phyloP scores from a whole-genome alignment of 1,140 invertebrate species.

The Zaprionus vittiger region DNA sequence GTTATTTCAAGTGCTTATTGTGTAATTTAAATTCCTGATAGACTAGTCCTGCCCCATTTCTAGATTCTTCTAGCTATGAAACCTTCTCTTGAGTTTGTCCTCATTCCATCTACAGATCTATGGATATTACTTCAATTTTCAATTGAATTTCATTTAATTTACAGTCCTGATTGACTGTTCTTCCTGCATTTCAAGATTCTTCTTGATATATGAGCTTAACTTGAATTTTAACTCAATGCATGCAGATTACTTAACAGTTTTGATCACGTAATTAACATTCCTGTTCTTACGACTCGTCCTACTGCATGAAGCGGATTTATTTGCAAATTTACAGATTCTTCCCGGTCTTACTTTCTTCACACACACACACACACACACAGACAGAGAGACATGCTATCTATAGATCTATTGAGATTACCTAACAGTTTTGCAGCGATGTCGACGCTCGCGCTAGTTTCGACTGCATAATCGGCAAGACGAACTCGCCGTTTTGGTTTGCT shows the following conservation, averaged over 20 bases:
- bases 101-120: no score
- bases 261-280: not conserved
- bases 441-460: constrained; percentile 38
- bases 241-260: not conserved
- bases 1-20: no score
- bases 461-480: constrained; percentile 42
- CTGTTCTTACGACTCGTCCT: not conserved
- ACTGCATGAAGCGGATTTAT: not conserved
- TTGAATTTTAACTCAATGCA: no score
- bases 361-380: not conserved
- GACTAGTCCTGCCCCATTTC: no score
- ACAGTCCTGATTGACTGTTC: no score
- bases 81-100: no score
- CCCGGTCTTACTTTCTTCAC: not conserved
- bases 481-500: constrained; percentile 38
- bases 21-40: no score
- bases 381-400: not conserved
- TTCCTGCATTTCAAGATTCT: no score
- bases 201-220: no score
- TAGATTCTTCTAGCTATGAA: no score
- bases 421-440: constrained; percentile 32
- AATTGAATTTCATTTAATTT: no score
- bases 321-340: not conserved
- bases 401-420: constrained; percentile 25
- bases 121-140: no score